Evolutionary conservation across 2,888 invertebrate genomes (phyloP).

Genomic region (Sialis lutaria): DNA sequence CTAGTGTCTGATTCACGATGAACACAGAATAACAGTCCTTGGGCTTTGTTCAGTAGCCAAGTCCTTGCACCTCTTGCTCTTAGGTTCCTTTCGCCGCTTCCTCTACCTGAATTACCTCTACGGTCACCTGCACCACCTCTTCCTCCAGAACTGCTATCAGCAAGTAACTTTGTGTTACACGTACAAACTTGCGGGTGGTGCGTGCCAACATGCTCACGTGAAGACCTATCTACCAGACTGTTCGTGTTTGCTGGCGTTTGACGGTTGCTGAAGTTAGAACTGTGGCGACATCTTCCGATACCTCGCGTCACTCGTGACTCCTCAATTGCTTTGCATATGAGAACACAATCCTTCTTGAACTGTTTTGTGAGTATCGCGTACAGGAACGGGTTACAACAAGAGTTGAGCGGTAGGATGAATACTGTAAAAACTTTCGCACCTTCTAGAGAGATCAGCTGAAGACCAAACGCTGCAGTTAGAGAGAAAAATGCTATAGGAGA

Average conservation of each 20-base stretch:
- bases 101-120: constrained; percentile 16
- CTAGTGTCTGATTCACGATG: constrained; percentile 17
- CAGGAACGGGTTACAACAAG: constrained; percentile 94
- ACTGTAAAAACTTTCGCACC: constrained; percentile 94
- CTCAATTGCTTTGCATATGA: constrained; percentile 90
- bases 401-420: constrained; percentile 88
- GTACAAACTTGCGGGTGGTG: constrained; percentile 34
- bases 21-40: constrained; percentile 30
- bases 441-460: constrained; percentile 79
- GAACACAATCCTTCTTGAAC: constrained; percentile 92
- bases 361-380: constrained; percentile 96
- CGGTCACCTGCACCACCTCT: constrained; percentile 16
- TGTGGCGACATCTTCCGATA: constrained; percentile 71
- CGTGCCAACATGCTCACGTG: constrained; percentile 41
- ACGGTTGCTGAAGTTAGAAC: constrained; percentile 73
- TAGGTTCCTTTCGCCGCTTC: constrained; percentile 14
- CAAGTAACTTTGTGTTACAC: constrained; percentile 35
- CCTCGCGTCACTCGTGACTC: constrained; percentile 80
- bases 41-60: constrained; percentile 26
- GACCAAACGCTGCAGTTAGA: constrained; percentile 81
- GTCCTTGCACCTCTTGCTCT: constrained; percentile 18
- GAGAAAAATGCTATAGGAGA: constrained; percentile 94
- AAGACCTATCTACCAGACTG: constrained; percentile 63
- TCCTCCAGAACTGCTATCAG: constrained; percentile 27
- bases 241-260: constrained; percentile 79